Percentiles rank a stretch among this genome's conserved stretches.
These are phyloP conservation scores for Sebastes itinus DNA, from an alignment of 2,797 vertebrate species.

Conservation along the genomic window DNA sequence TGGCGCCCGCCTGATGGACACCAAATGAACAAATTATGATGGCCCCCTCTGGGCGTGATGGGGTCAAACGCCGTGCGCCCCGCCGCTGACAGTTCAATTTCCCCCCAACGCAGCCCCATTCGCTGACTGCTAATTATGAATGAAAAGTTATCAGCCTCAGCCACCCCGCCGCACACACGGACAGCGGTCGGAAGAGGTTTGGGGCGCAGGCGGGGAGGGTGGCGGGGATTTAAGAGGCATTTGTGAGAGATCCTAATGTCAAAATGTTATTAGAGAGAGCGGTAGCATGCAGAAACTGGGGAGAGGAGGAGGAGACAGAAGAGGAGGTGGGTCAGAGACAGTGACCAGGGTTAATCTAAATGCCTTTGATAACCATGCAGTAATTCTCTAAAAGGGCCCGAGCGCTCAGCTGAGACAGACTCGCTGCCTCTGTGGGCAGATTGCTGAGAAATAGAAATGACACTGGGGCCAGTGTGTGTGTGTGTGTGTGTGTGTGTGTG, in stretches of 20 bases:
- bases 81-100: constrained; percentile 99
- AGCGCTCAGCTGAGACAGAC: constrained; percentile 79
- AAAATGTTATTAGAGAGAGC: constrained; percentile 97
- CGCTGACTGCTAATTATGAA: constrained; percentile 98
- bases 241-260: constrained; percentile 94
- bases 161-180: constrained; percentile 70
- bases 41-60: constrained; percentile 98
- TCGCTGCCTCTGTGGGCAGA: constrained; percentile 73
- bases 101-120: constrained; percentile 95
- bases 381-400: constrained; percentile 83
- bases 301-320: constrained; percentile 59
- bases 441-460: constrained; percentile 82
- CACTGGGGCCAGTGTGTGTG: constrained; percentile 67
- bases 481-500: neutral
- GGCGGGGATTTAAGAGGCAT: constrained; percentile 88
- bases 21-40: constrained; percentile 99
- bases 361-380: constrained; percentile 83
- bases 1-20: constrained; percentile 97
- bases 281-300: constrained; percentile 66
- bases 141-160: constrained; percentile 98
- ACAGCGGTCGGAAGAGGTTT: constrained; percentile 66
- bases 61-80: constrained; percentile 98
- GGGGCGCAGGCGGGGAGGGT: constrained; percentile 20
- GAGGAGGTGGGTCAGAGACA: constrained; percentile 84
- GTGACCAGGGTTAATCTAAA: constrained; percentile 88